Conservation (phyloP, 2,113 vertebrate species). For the Fulmarus glacialis region DNA sequence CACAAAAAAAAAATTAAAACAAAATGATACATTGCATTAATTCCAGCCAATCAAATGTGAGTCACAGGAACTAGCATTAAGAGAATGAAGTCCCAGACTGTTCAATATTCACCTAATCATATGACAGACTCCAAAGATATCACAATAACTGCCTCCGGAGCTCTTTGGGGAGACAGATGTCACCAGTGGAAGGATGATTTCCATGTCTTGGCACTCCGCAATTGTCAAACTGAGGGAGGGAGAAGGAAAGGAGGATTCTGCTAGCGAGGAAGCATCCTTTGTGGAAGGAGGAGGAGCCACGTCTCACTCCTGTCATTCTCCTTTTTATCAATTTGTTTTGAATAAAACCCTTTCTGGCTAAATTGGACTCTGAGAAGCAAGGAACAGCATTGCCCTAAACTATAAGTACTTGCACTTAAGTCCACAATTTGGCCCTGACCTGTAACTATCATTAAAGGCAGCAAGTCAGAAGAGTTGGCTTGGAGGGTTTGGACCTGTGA, state of each 20-base stretch:
- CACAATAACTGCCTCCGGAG: slow-evolving; percentile 27
- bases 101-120: slow-evolving; percentile 37
- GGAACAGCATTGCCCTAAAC: neutral
- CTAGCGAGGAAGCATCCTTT: neutral
- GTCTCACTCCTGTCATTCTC: neutral
- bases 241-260: slow-evolving; percentile 1
- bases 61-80: slow-evolving; percentile 2
- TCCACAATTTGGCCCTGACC: neutral
- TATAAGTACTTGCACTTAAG: neutral
- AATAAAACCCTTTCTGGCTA: neutral
- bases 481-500: neutral
- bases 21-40: neutral
- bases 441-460: neutral
- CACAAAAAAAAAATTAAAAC: neutral
- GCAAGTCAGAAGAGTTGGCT: neutral
- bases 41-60: slow-evolving; percentile 5
- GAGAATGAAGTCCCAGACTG: slow-evolving; percentile 40
- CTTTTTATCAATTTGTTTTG: slow-evolving; percentile 15
- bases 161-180: slow-evolving; percentile 58
- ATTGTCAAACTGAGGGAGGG: slow-evolving; percentile 12
- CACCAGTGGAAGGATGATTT: slow-evolving; percentile 55
- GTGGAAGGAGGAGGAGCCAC: neutral
- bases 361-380: neutral
- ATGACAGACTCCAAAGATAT: slow-evolving; percentile 55
- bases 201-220: neutral